Evolutionary conservation across 2,797 vertebrate genomes (phyloP).

Genomic region (Danionella dracula): DNA sequence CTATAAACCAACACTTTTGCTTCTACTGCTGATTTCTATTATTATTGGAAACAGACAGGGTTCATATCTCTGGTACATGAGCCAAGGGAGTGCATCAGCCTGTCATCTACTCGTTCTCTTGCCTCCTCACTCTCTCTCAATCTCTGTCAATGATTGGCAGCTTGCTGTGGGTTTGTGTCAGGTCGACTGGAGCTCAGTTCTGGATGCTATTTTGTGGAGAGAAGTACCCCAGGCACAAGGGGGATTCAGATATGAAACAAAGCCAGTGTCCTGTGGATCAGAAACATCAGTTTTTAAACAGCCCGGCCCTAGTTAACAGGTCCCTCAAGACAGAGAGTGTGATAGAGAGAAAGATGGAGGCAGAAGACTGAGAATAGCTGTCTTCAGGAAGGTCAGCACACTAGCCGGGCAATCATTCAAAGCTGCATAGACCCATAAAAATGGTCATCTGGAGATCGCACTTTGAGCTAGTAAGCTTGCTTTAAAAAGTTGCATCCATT

Average conservation of each 20-base stretch:
- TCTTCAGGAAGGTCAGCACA: constrained; percentile 20
- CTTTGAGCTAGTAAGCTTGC: no score
- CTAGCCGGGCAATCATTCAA: neutral
- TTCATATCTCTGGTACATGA: constrained; percentile 26
- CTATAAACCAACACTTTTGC: neutral
- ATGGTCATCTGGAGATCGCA: no score
- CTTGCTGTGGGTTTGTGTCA: constrained; percentile 29
- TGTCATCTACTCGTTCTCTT: constrained; percentile 15
- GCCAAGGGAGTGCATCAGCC: constrained; percentile 30
- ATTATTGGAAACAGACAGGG: constrained; percentile 22
- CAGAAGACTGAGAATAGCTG: neutral
- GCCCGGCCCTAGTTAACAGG: constrained; percentile 46
- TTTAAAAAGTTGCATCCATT: no score
- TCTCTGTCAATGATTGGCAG: constrained; percentile 24
- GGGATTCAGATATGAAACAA: constrained; percentile 44
- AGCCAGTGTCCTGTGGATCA: constrained; percentile 15
- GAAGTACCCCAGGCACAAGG: constrained; percentile 37
- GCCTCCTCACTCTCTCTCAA: neutral
- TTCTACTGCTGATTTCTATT: constrained; percentile 26
- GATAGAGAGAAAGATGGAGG: neutral
- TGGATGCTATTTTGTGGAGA: constrained; percentile 28
- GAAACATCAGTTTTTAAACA: constrained; percentile 20
- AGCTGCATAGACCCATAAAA: neutral
- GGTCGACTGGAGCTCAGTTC: neutral
- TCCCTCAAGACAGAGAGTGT: constrained; percentile 36